Conservation (phyloP, 2,113 vertebrate genomes). For the Phoxinus phoxinus region DNA sequence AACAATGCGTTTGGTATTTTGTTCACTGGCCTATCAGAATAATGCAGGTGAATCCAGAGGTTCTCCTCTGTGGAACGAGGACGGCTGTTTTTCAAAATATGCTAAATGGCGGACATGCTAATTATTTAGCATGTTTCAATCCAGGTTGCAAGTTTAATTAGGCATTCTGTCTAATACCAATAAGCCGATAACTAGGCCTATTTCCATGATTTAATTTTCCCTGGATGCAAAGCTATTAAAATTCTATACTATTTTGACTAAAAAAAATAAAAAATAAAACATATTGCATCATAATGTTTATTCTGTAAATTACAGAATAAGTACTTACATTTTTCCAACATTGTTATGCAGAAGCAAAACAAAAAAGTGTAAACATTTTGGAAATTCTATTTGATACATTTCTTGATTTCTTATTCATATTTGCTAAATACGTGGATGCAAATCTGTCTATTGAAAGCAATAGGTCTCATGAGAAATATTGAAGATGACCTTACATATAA, state of each 20-base stretch:
- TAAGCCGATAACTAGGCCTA: neutral
- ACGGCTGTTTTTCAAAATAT: neutral
- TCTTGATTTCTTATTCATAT: neutral
- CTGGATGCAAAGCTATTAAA: neutral
- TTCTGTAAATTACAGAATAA: neutral
- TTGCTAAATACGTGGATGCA: neutral
- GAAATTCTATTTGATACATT: neutral
- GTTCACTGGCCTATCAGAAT: neutral
- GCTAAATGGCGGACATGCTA: neutral
- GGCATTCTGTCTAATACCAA: neutral
- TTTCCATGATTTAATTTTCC: neutral
- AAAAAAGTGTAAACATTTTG: neutral
- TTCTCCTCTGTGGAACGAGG: neutral
- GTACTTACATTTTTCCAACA: too few species aligned
- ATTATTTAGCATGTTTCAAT: neutral
- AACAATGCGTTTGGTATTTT: constrained; percentile 18
- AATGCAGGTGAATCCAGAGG: neutral
- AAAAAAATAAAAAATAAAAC: neutral
- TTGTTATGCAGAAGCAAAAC: neutral
- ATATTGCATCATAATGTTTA: neutral
- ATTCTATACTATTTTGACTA: neutral
- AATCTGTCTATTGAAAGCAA: neutral
- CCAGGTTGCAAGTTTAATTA: neutral
- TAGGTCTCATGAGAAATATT: neutral
- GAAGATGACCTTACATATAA: constrained; percentile 19